Evolutionary conservation across 2,797 vertebrate species (phyloP), one percentile per base, ranked within the genome.

Genomic region (Notamacropus eugenii): DNA sequence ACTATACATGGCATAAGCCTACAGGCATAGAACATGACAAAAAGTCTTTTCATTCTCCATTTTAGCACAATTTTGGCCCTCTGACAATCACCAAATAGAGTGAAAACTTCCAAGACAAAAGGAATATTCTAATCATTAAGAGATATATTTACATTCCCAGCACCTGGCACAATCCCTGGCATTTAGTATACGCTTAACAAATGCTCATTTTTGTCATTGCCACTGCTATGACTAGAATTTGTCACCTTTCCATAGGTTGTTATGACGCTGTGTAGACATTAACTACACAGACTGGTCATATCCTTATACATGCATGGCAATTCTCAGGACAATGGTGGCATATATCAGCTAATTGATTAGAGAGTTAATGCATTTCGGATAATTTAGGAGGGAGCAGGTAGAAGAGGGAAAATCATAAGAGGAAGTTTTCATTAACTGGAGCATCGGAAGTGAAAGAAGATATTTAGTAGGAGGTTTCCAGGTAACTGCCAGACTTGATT

Each of bases 21-120:
- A 97, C 94, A 98, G 98, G 97, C 94, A 46, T 96, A 97, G 98
- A 98, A 95, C 87, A 93, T 98, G 98, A 97, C 95, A 97, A 98
- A 98, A 98, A 97, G 96, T 95, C 87, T 92, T 95, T 98, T 97
- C 96, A 95, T 96, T 98, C 98, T 94, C 97, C 91, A 19, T 98
- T 98, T 98, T 97, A 96, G 97, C 93, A 96, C 96, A 62, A 97
- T 97, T 97, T 97, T 96, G 96, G 92, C 96, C 97, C 98, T 93
- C 94, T 98, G 98, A 96, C 97, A 98, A 98, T 97, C 96, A 92
- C 34, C 74, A 96, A 96, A 91, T 93, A 97, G 94, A 96, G 90
- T 97, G 97, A 97, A 97, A 93, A 98, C 98, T 98, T 98, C 90
- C n/a, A 58, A 54, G 96, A 58, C 34, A 94, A 96, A 97, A 52